These are phyloP conservation scores for Nerophis ophidion DNA, from an alignment of 2,113 vertebrate genomes.

Conservation along the genomic window DNA sequence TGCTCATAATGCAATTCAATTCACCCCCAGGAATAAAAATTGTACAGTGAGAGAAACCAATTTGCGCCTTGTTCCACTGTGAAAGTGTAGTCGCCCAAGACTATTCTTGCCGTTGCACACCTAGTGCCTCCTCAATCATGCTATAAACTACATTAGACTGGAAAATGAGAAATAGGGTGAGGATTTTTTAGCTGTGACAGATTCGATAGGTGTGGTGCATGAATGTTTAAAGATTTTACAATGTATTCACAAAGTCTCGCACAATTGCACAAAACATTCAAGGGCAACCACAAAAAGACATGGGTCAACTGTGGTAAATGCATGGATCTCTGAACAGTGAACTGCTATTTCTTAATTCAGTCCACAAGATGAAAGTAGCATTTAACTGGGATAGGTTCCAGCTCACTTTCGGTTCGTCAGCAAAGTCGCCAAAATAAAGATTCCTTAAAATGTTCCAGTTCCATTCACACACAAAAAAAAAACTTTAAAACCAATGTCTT, in stretches of 20 bases:
- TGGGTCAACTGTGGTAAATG: too few relatives aligned
- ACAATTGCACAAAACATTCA: slow-evolving; percentile 1
- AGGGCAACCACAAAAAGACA: background rate
- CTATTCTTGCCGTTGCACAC: slow-evolving; percentile 2
- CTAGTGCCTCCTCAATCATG: slow-evolving; percentile 12
- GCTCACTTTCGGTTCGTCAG: too few relatives aligned
- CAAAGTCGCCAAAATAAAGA: too few relatives aligned
- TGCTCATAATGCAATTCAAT: background rate
- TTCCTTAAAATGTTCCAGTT: too few relatives aligned
- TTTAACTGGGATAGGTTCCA: too few relatives aligned
- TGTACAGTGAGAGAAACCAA: background rate
- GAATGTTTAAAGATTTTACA: slow-evolving; percentile 9
- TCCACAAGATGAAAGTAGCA: too few relatives aligned
- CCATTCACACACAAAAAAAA: too few relatives aligned
- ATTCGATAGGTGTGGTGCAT: slow-evolving; percentile 23
- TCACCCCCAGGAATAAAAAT: background rate
- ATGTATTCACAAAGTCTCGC: slow-evolving; percentile 11
- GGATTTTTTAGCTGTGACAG: slow-evolving; percentile 2
- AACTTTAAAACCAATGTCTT: too few relatives aligned
- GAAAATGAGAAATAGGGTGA: background rate
- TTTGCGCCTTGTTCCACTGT: slow-evolving; percentile 1
- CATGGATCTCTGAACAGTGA: too few relatives aligned
- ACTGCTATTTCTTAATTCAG: background rate
- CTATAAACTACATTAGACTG: slow-evolving; percentile 28
- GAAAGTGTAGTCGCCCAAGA: slow-evolving; percentile 20